Evolutionary conservation across 1,140 invertebrate species (phyloP).

Genomic region (Rhagoletis zephyria): DNA sequence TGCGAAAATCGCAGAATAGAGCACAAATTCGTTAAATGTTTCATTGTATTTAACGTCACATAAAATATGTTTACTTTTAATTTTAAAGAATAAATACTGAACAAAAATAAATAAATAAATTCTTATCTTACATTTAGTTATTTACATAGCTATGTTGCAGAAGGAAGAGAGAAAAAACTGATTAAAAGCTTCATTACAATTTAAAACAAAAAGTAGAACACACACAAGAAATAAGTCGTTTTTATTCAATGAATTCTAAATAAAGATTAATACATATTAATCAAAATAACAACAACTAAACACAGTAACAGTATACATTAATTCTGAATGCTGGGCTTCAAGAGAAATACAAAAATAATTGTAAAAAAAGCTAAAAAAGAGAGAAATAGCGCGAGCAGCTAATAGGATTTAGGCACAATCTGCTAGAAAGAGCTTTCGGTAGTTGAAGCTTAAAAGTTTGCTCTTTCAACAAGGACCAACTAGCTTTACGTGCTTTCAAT

Average conservation of each 20-base stretch:
- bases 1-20: neutral
- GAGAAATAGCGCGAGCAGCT: no score
- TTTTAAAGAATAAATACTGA: slow-evolving; percentile 48
- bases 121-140: slow-evolving; percentile 25
- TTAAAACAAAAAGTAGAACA: neutral
- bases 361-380: no score
- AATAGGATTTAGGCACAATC: no score
- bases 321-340: neutral
- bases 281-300: slow-evolving; percentile 27
- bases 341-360: neutral
- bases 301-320: neutral
- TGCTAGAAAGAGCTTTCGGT: no score
- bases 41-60: slow-evolving; percentile 65
- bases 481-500: no score
- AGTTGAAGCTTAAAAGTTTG: no score
- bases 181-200: slow-evolving; percentile 54
- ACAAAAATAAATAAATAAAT: neutral
- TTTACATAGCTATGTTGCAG: neutral
- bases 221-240: slow-evolving; percentile 31
- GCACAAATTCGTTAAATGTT: slow-evolving; percentile 72
- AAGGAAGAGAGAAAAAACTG: slow-evolving; percentile 51
- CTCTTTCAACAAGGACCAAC: no score
- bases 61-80: slow-evolving; percentile 52
- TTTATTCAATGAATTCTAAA: slow-evolving; percentile 33
- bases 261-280: neutral